Percentiles rank a stretch among this genome's conserved stretches.
These are phyloP conservation scores for Phyllotreta striolata DNA, from an alignment of 2,888 invertebrate genomes.

Conservation along the genomic window DNA sequence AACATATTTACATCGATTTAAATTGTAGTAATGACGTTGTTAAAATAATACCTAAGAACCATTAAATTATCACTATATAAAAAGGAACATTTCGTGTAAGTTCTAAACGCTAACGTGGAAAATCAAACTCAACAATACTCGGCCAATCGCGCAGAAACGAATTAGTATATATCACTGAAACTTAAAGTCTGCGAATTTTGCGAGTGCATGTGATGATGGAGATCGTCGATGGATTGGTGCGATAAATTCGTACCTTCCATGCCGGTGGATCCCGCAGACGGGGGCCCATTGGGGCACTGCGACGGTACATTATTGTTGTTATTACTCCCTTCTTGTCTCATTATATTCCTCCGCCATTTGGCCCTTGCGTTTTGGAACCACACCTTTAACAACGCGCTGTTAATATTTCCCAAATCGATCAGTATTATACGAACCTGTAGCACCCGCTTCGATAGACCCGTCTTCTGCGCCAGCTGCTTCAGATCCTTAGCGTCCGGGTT, in stretches of 20 bases:
- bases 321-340: constrained; percentile 77
- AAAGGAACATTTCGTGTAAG: constrained; percentile 40
- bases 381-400: constrained; percentile 71
- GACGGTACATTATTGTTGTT: constrained; percentile 47
- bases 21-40: not conserved
- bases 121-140: not conserved
- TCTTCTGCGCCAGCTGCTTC: constrained; percentile 97
- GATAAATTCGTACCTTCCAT: constrained; percentile 64
- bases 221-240: constrained; percentile 63
- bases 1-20: not conserved
- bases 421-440: constrained; percentile 77
- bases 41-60: not conserved
- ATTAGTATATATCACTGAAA: constrained; percentile 61
- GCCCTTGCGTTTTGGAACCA: constrained; percentile 99
- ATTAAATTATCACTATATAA: constrained; percentile 41
- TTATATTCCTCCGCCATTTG: constrained; percentile 95
- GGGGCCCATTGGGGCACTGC: constrained; percentile 53
- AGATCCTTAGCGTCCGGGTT: constrained; percentile 99
- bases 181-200: constrained; percentile 58
- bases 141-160: no score
- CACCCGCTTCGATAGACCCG: constrained; percentile 96
- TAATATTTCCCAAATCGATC: not conserved
- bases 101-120: constrained; percentile 21
- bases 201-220: constrained; percentile 66
- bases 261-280: constrained; percentile 57